phyloP scores from a whole-genome alignment of 2,888 invertebrate species.

The Nomada ruficornis region DNA sequence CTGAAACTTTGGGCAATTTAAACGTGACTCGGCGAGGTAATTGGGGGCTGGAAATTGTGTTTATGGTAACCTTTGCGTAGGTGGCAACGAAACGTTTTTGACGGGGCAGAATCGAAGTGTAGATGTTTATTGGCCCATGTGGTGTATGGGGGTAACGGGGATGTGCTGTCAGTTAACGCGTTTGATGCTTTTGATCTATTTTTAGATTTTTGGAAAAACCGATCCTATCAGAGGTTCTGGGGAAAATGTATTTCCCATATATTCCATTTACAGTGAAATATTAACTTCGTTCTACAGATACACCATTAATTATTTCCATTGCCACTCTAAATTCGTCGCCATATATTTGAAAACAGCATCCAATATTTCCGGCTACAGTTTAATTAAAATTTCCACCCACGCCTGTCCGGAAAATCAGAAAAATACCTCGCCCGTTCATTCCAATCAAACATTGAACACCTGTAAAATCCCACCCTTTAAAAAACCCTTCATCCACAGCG shows the following conservation, averaged over 20 bases:
- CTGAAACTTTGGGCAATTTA: slow-evolving; percentile 27
- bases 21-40: slow-evolving; percentile 24
- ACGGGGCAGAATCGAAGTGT: neutral
- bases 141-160: neutral
- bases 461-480: too few relatives aligned
- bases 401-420: too few relatives aligned
- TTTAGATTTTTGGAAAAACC: slow-evolving; percentile 6
- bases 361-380: too few relatives aligned
- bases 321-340: too few relatives aligned
- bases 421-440: too few relatives aligned
- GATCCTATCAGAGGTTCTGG: neutral
- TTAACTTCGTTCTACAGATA: too few relatives aligned
- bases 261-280: too few relatives aligned
- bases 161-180: neutral
- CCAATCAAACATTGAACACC: too few relatives aligned
- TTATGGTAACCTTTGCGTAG: slow-evolving; percentile 30
- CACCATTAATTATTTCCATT: too few relatives aligned
- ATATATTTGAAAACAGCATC: too few relatives aligned
- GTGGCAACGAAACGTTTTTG: slow-evolving; percentile 14
- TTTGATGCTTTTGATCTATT: neutral
- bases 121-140: slow-evolving; percentile 6
- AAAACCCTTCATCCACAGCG: too few relatives aligned
- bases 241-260: slow-evolving; percentile 17
- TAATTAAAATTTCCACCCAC: too few relatives aligned
- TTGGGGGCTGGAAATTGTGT: slow-evolving; percentile 16